A percentile compares a stretch with the other conserved stretches of the same genome.
Evolutionary conservation across 2,888 invertebrate species (phyloP).

Genomic region (Allolobophora icterica): DNA sequence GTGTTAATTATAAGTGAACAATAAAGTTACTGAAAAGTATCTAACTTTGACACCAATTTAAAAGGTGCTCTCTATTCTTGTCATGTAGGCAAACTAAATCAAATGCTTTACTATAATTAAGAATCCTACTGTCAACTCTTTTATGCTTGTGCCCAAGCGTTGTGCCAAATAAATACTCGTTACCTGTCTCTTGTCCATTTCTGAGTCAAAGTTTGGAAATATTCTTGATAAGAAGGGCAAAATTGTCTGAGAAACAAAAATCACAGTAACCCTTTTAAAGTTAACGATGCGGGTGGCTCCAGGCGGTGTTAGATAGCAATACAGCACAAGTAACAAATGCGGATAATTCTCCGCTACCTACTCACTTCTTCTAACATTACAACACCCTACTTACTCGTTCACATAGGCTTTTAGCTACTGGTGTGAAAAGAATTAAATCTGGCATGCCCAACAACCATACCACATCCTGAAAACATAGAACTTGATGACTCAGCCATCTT

Average conservation of each 20-base stretch:
- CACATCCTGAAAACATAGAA: no score
- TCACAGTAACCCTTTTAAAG: not conserved
- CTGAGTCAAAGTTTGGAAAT: conserved; percentile 25
- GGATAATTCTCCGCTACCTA: no score
- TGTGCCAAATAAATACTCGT: not conserved
- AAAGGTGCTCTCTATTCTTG: not conserved
- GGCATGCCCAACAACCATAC: no score
- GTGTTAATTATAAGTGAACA: no score
- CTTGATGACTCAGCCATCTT: no score
- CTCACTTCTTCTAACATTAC: no score
- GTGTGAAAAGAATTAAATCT: no score
- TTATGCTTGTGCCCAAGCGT: not conserved
- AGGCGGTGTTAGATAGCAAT: not conserved
- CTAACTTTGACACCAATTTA: not conserved
- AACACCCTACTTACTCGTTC: no score
- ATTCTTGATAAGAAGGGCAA: conserved; percentile 23
- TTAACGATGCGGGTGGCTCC: not conserved
- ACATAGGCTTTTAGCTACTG: no score
- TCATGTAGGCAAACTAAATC: not conserved
- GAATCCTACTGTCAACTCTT: not conserved
- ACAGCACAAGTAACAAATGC: not conserved
- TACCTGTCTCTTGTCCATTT: conserved; percentile 30
- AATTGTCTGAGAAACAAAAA: conserved; percentile 29
- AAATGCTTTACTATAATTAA: not conserved
- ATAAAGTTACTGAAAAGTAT: not conserved